These are phyloP conservation scores for Pardalotus punctatus DNA, from an alignment of 2,113 vertebrate species.

Conservation along the genomic window DNA sequence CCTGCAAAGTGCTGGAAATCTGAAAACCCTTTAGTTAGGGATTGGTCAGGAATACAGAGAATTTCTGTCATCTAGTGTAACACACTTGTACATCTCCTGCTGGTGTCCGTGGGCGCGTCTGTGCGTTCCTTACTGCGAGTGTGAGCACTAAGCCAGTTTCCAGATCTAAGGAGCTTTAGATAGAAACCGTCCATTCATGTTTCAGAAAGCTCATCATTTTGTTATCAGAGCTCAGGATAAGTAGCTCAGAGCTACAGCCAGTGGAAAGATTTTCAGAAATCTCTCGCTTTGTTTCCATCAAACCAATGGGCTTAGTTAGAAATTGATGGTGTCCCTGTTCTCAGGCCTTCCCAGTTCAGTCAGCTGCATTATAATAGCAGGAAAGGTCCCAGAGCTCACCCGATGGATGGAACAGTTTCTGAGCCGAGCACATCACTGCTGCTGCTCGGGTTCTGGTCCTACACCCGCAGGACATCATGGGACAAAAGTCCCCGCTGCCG, in stretches of 20 bases:
- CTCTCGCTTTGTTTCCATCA: slow-evolving; percentile 35
- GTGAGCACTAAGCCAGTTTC: neutral
- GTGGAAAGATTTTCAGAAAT: slow-evolving; percentile 22
- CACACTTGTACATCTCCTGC: neutral
- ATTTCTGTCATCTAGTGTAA: slow-evolving; percentile 8
- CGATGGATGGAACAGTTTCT: neutral
- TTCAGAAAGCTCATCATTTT: slow-evolving; percentile 8
- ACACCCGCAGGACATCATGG: neutral
- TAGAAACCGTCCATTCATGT: slow-evolving; percentile 36
- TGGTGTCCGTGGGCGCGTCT: fast-evolving
- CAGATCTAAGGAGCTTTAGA: slow-evolving; percentile 40
- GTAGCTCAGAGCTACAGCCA: slow-evolving; percentile 54
- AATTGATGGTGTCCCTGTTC: neutral
- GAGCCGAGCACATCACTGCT: fast-evolving
- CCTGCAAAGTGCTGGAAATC: neutral
- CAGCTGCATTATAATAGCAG: neutral
- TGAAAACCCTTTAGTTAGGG: neutral
- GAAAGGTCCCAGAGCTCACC: neutral
- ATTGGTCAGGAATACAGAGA: neutral
- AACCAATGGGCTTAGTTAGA: slow-evolving; percentile 11
- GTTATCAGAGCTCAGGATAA: slow-evolving; percentile 52
- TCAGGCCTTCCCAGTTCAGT: neutral
- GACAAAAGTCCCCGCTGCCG: neutral
- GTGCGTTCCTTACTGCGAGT: neutral
- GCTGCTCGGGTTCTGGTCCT: neutral